A percentile compares a stretch with the other conserved stretches of the same genome.
Conservation (phyloP, 2,113 vertebrate genomes). For the Neolamprologus falcicula region DNA sequence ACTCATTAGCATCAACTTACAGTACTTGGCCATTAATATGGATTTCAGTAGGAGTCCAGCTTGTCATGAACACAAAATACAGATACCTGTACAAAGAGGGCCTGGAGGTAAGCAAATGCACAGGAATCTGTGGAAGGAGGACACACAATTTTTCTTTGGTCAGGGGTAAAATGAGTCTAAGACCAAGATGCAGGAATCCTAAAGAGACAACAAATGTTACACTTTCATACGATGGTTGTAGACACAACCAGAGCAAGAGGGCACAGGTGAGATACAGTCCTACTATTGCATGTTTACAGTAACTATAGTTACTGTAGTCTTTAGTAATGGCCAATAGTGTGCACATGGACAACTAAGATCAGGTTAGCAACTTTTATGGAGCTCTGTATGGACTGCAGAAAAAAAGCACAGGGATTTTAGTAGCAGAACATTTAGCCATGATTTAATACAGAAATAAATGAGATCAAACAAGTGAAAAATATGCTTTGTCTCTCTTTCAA, state of each 20-base stretch:
- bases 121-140: background rate
- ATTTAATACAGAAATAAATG: background rate
- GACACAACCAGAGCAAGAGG: background rate
- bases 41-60: background rate
- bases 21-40: background rate
- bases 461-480: background rate
- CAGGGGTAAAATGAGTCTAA: constrained; percentile 14
- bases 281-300: background rate
- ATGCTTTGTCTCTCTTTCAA: background rate
- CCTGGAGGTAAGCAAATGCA: background rate
- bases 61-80: background rate
- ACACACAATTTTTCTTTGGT: background rate
- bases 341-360: background rate
- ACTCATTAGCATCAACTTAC: background rate
- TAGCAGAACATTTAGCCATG: background rate
- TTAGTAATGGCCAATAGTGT: background rate
- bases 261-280: background rate
- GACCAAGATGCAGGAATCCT: background rate
- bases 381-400: background rate
- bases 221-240: background rate
- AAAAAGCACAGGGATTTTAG: background rate
- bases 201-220: background rate
- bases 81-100: background rate
- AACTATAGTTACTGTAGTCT: background rate
- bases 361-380: background rate